These are phyloP conservation scores for Polydrusus cervinus DNA, from an alignment of 2,888 invertebrate genomes.

Conservation along the genomic window DNA sequence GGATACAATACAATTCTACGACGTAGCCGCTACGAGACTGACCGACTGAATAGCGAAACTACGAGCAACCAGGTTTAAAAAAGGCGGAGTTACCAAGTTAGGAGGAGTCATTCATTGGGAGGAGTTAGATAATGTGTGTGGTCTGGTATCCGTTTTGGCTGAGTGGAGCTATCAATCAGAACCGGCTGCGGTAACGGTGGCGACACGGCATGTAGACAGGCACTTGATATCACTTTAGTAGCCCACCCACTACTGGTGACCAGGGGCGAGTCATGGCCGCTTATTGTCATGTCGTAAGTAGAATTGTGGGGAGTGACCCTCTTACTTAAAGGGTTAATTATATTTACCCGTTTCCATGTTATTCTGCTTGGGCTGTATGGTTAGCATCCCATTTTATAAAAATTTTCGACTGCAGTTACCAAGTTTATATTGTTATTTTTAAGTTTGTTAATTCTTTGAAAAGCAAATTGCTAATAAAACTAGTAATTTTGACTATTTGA, in stretches of 20 bases:
- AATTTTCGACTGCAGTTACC: constrained; percentile 31
- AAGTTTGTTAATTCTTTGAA: constrained; percentile 37
- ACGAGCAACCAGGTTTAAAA: constrained; percentile 52
- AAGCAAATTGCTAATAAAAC: constrained; percentile 49
- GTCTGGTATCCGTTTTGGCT: constrained; percentile 68
- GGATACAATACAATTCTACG: constrained; percentile 48
- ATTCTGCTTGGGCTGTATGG: constrained; percentile 41
- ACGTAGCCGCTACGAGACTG: constrained; percentile 64
- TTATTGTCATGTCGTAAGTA: constrained; percentile 52
- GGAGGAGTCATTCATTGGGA: constrained; percentile 44
- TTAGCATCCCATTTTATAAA: constrained; percentile 47
- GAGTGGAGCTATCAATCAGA: constrained; percentile 71
- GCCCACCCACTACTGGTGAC: constrained; percentile 66
- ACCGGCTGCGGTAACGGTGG: constrained; percentile 71
- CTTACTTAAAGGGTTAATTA: constrained; percentile 50
- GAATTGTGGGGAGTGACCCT: constrained; percentile 50
- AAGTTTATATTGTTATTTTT: constrained; percentile 22
- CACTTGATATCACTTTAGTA: constrained; percentile 70
- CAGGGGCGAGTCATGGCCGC: constrained; percentile 67
- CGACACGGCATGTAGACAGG: constrained; percentile 72
- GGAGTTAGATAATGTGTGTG: constrained; percentile 66
- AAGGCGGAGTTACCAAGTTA: constrained; percentile 51
- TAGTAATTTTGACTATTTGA: constrained; percentile 42
- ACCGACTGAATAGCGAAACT: constrained; percentile 55
- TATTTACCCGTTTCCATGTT: constrained; percentile 40